A percentile compares a stretch with the other conserved stretches of the same genome.
Evolutionary conservation across 2,113 vertebrate genomes (phyloP).

Genomic region (Pholis gunnellus): DNA sequence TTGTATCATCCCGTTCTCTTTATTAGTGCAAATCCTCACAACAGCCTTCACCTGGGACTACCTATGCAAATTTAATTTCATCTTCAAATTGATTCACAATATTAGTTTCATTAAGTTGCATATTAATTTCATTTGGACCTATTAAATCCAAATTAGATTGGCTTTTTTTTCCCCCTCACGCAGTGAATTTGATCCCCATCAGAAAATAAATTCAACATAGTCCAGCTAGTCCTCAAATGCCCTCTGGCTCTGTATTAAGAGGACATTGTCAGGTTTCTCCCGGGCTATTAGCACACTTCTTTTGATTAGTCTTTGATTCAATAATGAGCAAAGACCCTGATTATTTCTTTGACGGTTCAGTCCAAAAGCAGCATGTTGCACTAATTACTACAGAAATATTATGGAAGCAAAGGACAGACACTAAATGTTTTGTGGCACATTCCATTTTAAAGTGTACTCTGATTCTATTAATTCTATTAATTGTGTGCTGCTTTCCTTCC

Average conservation of each 20-base stretch:
- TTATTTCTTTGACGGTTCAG: background rate
- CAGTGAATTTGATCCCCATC: slow-evolving; percentile 66
- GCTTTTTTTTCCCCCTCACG: slow-evolving; percentile 18
- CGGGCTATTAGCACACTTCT: slow-evolving; percentile 25
- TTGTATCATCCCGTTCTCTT: slow-evolving; percentile 20
- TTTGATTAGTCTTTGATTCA: slow-evolving; percentile 21
- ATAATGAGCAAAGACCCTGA: slow-evolving; percentile 14
- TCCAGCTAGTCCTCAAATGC: slow-evolving; percentile 54
- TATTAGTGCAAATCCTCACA: slow-evolving; percentile 41
- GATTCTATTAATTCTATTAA: background rate
- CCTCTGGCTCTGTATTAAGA: slow-evolving; percentile 58
- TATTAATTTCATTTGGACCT: slow-evolving; percentile 78
- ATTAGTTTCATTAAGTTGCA: slow-evolving; percentile 80
- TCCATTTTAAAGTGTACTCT: background rate
- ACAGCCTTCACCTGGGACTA: slow-evolving; percentile 71
- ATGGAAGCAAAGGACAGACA: background rate
- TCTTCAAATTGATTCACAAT: slow-evolving; percentile 79
- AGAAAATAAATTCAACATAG: slow-evolving; percentile 61
- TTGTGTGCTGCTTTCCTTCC: background rate
- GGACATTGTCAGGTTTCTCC: slow-evolving; percentile 46
- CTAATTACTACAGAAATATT: background rate
- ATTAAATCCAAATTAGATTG: slow-evolving; percentile 78
- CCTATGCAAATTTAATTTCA: slow-evolving; percentile 74
- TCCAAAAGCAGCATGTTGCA: background rate
- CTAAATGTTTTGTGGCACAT: background rate